These are phyloP conservation scores for Bradypodion pumilum DNA, from an alignment of 2,797 vertebrate species.

Conservation along the genomic window DNA sequence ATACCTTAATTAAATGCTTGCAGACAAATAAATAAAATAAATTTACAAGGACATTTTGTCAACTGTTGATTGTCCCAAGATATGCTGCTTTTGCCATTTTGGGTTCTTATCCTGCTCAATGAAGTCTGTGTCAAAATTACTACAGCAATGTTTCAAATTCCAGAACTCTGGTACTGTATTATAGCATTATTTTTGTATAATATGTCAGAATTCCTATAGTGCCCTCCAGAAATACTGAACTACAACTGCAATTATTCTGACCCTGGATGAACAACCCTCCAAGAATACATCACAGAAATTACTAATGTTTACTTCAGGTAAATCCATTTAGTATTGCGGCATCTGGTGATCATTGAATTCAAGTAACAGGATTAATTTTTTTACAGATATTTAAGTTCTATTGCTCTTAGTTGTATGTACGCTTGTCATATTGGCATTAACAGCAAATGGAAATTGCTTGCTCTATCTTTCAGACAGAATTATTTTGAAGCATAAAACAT, in stretches of 20 bases:
- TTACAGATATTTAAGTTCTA: background rate
- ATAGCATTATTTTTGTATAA: conserved; percentile 34
- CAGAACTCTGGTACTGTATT: conserved; percentile 20
- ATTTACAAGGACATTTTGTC: background rate
- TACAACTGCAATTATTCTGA: background rate
- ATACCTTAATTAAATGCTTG: background rate
- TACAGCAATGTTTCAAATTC: conserved; percentile 37
- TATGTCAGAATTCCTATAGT: background rate
- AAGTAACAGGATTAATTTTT: background rate
- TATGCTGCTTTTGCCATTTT: background rate
- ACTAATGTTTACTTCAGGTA: background rate
- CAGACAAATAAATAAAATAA: background rate
- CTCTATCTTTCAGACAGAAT: background rate
- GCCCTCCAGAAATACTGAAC: background rate
- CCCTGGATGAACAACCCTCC: background rate
- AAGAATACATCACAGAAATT: background rate
- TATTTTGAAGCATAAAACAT: background rate
- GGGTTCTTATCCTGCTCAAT: background rate
- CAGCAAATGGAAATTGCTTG: background rate
- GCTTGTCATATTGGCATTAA: background rate
- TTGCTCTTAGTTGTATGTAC: background rate
- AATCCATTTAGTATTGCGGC: background rate
- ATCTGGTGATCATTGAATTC: background rate
- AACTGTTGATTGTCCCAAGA: background rate
- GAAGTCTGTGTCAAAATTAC: background rate